Evolutionary conservation across 2,888 invertebrate genomes (phyloP).

Genomic region (Tanytarsus gracilentus): DNA sequence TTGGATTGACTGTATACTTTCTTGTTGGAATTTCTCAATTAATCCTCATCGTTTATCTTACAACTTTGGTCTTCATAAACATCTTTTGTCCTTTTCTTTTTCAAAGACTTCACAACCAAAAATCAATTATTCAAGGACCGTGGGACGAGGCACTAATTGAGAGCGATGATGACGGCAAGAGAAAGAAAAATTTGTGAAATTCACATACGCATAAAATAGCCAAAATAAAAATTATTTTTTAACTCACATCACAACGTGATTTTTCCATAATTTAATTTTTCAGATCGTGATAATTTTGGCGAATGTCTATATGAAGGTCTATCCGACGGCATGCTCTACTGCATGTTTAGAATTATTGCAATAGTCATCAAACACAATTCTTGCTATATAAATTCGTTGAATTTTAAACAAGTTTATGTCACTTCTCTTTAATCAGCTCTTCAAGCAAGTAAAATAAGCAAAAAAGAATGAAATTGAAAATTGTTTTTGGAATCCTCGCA

Average conservation of each 20-base stretch:
- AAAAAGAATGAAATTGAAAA: conserved; percentile 16
- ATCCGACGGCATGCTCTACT: too few relatives aligned
- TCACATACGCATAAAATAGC: too few relatives aligned
- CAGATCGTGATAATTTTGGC: too few relatives aligned
- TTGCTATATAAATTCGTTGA: conserved; percentile 7
- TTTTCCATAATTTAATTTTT: too few relatives aligned
- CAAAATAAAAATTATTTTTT: too few relatives aligned
- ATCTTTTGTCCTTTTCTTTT: conserved; percentile 67
- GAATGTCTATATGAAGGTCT: too few relatives aligned
- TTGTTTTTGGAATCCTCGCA: background rate
- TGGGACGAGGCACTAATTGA: conserved; percentile 92
- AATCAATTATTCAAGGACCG: conserved; percentile 91
- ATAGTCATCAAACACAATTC: conserved; percentile 14
- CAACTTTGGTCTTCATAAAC: conserved; percentile 55
- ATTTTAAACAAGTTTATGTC: background rate
- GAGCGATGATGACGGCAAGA: background rate
- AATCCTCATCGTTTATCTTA: conserved; percentile 53
- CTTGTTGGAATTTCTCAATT: conserved; percentile 51
- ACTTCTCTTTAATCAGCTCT: background rate
- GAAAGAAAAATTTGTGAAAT: background rate
- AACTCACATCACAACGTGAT: too few relatives aligned
- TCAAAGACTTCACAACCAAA: conserved; percentile 65
- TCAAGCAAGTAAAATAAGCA: background rate
- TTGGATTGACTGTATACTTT: conserved; percentile 45
- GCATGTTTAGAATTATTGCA: conserved; percentile 28